Base-by-base conservation (phyloP, 1,140 invertebrate genomes). In the Lethocerus indicus region DNA sequence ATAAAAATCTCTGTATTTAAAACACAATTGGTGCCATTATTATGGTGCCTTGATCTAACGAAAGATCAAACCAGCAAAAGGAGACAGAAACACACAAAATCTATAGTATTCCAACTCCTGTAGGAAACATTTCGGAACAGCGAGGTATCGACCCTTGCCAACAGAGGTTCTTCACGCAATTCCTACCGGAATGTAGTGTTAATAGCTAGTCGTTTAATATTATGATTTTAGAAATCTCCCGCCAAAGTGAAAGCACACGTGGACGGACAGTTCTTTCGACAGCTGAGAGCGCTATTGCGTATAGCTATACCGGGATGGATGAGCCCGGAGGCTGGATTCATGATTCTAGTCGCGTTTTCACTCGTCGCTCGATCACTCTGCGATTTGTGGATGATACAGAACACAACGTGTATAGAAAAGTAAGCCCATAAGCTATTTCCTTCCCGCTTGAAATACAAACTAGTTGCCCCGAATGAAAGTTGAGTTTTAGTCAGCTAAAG, bases 371-470 rank as follows among this genome's bases (percentile, higher is more conserved):
- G 93, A 60, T 95, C 93, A 0, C 71, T 93, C 23, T 95, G 90
- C 63, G 94, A 98, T 70, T 75, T 98, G 41, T 98, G 91, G 90
- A 81, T 97, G 70, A 98, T 98, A 55, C 81, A 87, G 58, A 87
- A 87, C 65, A 81, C 82, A 14, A 98, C 93, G 2, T 71, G 85
- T 48, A 82, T 97, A 58, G 93, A 98, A 74, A 88, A 82, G 85
- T 88, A 66, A 64, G 9, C 29, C 16, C 16, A 32, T 12, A 16
- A 9, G 9, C 29, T 16, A 32, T 12, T 16, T 32, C 29, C 9
- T 12, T 16, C 29, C 29, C 9, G 29, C 29, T 12, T 32, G 29
- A 32, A 32, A 32, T 12, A 12, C 29, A 16, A 9, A 9, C 9
- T 32, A 9, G 9, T 12, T 12, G 16, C 16, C 9, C 16, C 29